Base-by-base conservation (phyloP, 2,888 invertebrate species). In the Chrysomela aeneicollis region DNA sequence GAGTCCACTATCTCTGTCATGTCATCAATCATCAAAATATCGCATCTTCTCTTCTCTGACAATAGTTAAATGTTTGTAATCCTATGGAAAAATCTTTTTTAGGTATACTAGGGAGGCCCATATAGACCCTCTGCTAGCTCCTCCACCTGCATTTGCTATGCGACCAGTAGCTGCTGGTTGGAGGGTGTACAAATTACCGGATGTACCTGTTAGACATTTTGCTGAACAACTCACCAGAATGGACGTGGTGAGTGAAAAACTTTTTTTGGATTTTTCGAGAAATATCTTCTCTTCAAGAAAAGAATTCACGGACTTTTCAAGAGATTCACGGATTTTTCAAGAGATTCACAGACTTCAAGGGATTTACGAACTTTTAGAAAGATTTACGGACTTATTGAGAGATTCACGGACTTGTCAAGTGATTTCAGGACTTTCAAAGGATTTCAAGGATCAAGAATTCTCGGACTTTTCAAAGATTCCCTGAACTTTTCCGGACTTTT, bases 181-280 rank as follows among this genome's bases (percentile, higher is more conserved):
- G 82, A 76, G 78, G 60, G 85, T 86, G 67, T 94, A 92, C 83
- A 89, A 89, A 69, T 90, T 94, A 82, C 94, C 93, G 61, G 91
- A 93, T 81, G 91, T 95, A 73, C 92, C 94, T 63, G 93, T 93
- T 76, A 89, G 92, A 26, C 94, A 93, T 82, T 96, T 98, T 85
- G 99, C 99, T 72, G 96, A 98, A 82, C 98, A 99, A 84, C 88
- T 99, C 74, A 99, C 98, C 26, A 89, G 94, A 75, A 96, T 97
- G 92, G 98, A 99, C 85, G 94, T 94, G 86, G 91, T 90, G 82
- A 84, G 85, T 81, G 47, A 12, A 42, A 21, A 51, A 5, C 22
- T 8, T 49, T n/a, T 5, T n/a, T 6, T 5, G 1, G 1, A 19
- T 12, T 22, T 19, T 37, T 35, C 46, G 0, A 18, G n/a, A 18